Conservation (phyloP, 2,888 invertebrate species). For the Drosophila neutralis region DNA sequence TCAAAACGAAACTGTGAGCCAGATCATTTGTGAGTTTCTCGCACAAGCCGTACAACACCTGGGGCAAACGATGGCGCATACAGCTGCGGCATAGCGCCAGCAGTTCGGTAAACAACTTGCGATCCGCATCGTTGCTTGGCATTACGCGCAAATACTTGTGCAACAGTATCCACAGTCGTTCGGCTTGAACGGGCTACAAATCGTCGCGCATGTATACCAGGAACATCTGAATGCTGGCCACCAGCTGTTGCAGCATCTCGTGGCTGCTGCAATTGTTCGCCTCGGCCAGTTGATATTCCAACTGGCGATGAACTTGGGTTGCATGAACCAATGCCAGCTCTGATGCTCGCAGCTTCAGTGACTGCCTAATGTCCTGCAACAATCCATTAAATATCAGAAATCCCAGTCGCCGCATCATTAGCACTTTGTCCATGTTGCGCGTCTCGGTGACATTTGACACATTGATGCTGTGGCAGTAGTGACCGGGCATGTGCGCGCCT, state of each 20-base stretch:
- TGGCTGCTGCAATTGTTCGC: slow-evolving; percentile 80
- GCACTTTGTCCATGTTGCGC: slow-evolving; percentile 15
- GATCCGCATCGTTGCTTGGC: too few species aligned
- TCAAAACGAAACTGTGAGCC: too few species aligned
- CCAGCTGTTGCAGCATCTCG: slow-evolving; percentile 51
- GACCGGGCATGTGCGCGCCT: slow-evolving; percentile 16
- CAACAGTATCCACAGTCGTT: too few species aligned
- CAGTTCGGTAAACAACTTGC: too few species aligned
- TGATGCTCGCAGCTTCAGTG: slow-evolving; percentile 59
- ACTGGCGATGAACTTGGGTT: slow-evolving; percentile 60
- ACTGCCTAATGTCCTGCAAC: slow-evolving; percentile 66
- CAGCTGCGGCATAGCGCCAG: too few species aligned
- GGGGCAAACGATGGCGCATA: too few species aligned
- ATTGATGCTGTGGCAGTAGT: slow-evolving; percentile 29
- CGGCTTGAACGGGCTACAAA: too few species aligned
- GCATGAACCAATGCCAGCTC: slow-evolving; percentile 76
- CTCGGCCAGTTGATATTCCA: slow-evolving; percentile 66
- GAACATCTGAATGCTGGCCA: slow-evolving; percentile 64
- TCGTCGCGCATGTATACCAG: slow-evolving; percentile 63
- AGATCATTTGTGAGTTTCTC: too few species aligned
- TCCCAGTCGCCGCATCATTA: slow-evolving; percentile 69
- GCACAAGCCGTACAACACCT: too few species aligned
- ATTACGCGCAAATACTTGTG: too few species aligned
- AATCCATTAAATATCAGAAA: slow-evolving; percentile 70
- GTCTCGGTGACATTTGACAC: not conserved